Base-by-base conservation (phyloP, 2,888 invertebrate species). In the Lydus trimaculatus region DNA sequence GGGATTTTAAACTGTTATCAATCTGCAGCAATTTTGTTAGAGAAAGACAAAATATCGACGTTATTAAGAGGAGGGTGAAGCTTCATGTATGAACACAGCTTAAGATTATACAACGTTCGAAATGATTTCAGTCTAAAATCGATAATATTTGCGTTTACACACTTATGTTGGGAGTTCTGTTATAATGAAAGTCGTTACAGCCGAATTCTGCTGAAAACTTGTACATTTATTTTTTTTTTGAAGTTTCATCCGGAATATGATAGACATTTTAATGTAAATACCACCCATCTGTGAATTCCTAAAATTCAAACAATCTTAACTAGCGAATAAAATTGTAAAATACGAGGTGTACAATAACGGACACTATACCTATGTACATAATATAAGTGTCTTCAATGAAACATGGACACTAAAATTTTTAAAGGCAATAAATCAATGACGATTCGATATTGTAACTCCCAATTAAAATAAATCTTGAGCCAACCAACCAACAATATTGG, bases 341-440 rank as follows among this genome's bases (percentile, higher is more conserved):
- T 70, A 70, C 66, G 70, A 70, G 70, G 70, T 70, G 70, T 70
- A 70, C 70, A 66, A 64, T 70, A 70, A 70, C 66, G 64, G 70
- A 70, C 70, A 70, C 60, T 58, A 70, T n/a, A n/a, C n/a, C n/a
- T n/a, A n/a, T n/a, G n/a, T n/a, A n/a, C n/a, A n/a, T n/a, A n/a
- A n/a, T n/a, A n/a, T 70, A 70, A 70, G 70, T 70, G 70, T 66
- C 70, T 70, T 52, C 64, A 61, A 66, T 70, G 70, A 70, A 70
- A 70, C 70, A 70, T 70, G 70, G 70, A 36, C 66, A 70, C 66
- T 70, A 64, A 70, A 70, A 70, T 61, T 70, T 69, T 70, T 70
- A 70, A 64, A 66, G 66, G 39, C 58, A 33, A 58, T 70, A 70
- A 70, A 70, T 70, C 70, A 70, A 17, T 36, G 36, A 62, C 56